Conservation (phyloP, 1,140 invertebrate species). For the Zaprionus kolodkinae region DNA sequence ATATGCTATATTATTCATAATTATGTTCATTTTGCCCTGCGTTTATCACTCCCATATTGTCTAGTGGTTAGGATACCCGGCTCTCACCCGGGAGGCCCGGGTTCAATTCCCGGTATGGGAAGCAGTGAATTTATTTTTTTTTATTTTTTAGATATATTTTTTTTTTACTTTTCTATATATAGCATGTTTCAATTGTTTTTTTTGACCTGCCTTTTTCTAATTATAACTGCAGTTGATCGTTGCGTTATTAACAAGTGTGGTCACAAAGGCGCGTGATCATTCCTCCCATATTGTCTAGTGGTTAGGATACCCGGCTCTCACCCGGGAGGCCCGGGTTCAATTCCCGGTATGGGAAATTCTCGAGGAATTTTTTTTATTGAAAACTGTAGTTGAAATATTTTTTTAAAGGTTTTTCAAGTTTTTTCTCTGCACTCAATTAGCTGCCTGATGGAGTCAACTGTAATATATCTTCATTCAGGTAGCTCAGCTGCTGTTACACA, state of each 20-base stretch:
- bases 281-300: slow-evolving; percentile 88
- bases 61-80: slow-evolving; percentile 93
- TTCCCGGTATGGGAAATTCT: slow-evolving; percentile 85
- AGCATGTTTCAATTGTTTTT: not conserved
- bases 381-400: too few relatives aligned
- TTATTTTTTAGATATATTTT: not conserved
- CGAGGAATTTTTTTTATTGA: too few relatives aligned
- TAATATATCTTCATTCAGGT: slow-evolving; percentile 36
- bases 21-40: not conserved
- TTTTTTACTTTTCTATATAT: not conserved
- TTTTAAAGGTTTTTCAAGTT: too few relatives aligned
- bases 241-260: too few relatives aligned
- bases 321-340: slow-evolving; percentile 93
- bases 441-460: slow-evolving; percentile 37
- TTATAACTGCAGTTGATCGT: too few relatives aligned
- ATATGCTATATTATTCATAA: not conserved
- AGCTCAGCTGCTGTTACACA: not conserved
- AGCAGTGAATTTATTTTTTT: slow-evolving; percentile 41
- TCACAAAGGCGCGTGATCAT: too few relatives aligned
- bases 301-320: slow-evolving; percentile 93
- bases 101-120: slow-evolving; percentile 94
- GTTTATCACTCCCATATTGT: slow-evolving; percentile 85
- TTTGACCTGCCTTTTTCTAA: too few relatives aligned
- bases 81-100: slow-evolving; percentile 93
- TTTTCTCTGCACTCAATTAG: slow-evolving; percentile 22